Percentiles rank a stretch among this genome's conserved stretches.
Evolutionary conservation across 2,113 vertebrate species (phyloP).

Genomic region (Hemicordylus capensis): DNA sequence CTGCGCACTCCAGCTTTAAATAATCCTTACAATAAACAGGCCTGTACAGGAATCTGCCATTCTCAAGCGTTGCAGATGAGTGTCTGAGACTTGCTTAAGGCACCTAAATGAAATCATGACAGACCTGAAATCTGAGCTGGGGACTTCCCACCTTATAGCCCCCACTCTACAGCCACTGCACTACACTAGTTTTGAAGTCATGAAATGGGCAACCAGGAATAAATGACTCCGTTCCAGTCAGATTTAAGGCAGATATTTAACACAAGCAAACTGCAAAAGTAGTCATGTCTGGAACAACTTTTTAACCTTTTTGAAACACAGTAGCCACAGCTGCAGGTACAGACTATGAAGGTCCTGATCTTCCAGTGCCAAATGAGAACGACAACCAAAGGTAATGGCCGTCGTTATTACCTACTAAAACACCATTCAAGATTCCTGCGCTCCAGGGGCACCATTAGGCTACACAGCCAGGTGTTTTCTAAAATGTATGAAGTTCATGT

Average conservation of each 20-base stretch:
- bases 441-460: slow-evolving; percentile 14
- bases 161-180: background rate
- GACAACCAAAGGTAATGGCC: background rate
- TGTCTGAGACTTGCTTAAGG: background rate
- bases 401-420: slow-evolving; percentile 28
- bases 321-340: slow-evolving; percentile 3
- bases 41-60: background rate
- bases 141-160: background rate
- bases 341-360: background rate
- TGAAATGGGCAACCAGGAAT: background rate
- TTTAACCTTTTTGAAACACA: slow-evolving; percentile 21
- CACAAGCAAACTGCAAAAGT: background rate
- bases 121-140: background rate
- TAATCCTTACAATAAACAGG: background rate
- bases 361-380: background rate
- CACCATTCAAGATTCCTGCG: slow-evolving; percentile 18
- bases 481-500: slow-evolving; percentile 42
- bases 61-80: background rate
- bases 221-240: background rate
- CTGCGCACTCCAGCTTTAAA: no score
- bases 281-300: background rate
- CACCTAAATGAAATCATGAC: background rate
- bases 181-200: background rate
- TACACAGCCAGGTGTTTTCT: slow-evolving; percentile 41
- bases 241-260: background rate